These are phyloP conservation scores for Lophotriccus pileatus DNA, from an alignment of 2,797 vertebrate genomes.

Conservation along the genomic window DNA sequence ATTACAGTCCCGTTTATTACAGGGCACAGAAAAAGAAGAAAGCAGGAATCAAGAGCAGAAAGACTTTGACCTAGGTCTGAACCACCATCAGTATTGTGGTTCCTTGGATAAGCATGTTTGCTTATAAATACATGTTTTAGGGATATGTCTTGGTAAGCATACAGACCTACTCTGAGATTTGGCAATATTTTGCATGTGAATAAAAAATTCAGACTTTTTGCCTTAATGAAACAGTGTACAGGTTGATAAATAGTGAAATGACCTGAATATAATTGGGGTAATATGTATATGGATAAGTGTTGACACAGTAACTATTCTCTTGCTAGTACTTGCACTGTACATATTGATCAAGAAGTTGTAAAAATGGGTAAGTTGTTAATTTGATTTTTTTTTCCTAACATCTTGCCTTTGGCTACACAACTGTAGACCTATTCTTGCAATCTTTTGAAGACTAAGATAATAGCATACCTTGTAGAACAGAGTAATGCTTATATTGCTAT, in stretches of 20 bases:
- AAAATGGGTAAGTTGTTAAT: background rate
- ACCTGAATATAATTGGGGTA: background rate
- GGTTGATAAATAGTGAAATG: background rate
- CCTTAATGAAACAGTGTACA: background rate
- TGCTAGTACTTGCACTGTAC: slow-evolving; percentile 4
- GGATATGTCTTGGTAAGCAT: background rate
- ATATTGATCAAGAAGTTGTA: slow-evolving; percentile 23
- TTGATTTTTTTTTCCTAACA: slow-evolving; percentile 19
- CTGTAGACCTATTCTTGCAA: background rate
- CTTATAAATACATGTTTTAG: background rate
- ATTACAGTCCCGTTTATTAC: background rate
- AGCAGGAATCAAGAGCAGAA: background rate
- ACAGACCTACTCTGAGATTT: background rate
- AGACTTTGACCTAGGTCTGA: background rate
- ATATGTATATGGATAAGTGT: background rate
- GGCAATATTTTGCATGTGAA: background rate
- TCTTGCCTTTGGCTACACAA: background rate
- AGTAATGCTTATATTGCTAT: background rate
- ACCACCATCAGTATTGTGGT: background rate
- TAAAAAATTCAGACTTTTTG: background rate
- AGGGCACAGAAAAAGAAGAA: background rate
- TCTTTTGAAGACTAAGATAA: background rate
- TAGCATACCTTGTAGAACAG: background rate
- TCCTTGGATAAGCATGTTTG: background rate
- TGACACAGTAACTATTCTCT: background rate